Base-by-base conservation (phyloP, 2,797 vertebrate species). In the Chromis chromis region DNA sequence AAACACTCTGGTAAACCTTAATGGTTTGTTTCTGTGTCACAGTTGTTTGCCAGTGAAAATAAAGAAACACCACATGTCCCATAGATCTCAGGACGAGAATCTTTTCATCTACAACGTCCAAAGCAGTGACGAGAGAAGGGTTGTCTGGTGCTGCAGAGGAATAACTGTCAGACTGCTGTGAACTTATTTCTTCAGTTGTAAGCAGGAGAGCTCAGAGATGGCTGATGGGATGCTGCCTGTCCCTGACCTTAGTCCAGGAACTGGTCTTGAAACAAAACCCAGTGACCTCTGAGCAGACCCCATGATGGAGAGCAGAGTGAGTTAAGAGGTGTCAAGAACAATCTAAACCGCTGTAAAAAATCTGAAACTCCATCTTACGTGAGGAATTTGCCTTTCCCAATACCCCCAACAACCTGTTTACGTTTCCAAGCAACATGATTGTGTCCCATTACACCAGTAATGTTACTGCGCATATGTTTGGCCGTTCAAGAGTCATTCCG, bases 1-100 rank as follows among this genome's bases (percentile, higher is more conserved):
- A 86, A 78, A 57, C 24, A 81, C 50, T 72, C 64, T 55, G 68
- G 69, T 71, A 77, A 81, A 14, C 82, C 76, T 78, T 40, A 68
- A 61, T 69, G 62, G n/a, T 66, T 79, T 79, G n/a, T n/a, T n/a
- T n/a, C n/a, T n/a, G n/a, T 81, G 61, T 76, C 81, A 79, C 79
- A 66, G 22, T 59, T 61, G 76, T 53, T 50, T 70, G 75, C 73
- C 75, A 77, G 63, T 56, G 55, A 83, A 86, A 89, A 88, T 71
- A 80, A 88, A 85, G 65, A 79, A 74, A 82, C 19, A 62, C 70
- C 60, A 73, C 42, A 77, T 44, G 75, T 67, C 82, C 69, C 52
- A 53, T 60, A 63, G 55, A 66, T 69, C 40, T 16, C 60, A 8
- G 19, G 19, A 19, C 19, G 64, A 44, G 40, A 50, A 69, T 14